phyloP scores from a whole-genome alignment of 1,140 invertebrate genomes.

The Maniola jurtina region DNA sequence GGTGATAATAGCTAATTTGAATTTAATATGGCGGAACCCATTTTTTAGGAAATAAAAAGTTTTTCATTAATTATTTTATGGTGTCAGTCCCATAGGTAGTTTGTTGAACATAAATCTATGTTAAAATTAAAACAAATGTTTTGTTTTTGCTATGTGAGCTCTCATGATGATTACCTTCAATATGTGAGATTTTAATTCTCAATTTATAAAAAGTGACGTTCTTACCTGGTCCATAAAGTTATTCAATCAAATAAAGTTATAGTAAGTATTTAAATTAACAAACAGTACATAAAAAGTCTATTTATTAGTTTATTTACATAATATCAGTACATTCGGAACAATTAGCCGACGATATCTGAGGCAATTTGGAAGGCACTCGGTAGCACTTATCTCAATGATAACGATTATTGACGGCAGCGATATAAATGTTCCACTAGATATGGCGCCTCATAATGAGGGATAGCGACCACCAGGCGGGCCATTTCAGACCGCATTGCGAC shows the following conservation, averaged over 20 bases:
- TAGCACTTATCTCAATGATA: constrained; percentile 60
- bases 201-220: too few relatives aligned
- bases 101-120: not conserved
- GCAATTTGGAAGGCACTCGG: constrained; percentile 56
- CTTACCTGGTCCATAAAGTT: too few relatives aligned
- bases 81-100: not conserved
- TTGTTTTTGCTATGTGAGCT: too few relatives aligned
- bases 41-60: constrained; percentile 36
- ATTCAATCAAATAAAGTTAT: too few relatives aligned
- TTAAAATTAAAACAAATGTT: not conserved
- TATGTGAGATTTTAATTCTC: too few relatives aligned
- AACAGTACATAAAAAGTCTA: not conserved
- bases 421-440: too few relatives aligned
- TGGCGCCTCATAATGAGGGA: too few relatives aligned
- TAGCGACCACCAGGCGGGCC: too few relatives aligned
- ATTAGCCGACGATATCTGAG: constrained; percentile 54
- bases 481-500: too few relatives aligned
- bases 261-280: too few relatives aligned
- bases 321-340: constrained; percentile 40
- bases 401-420: constrained; percentile 50
- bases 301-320: constrained; percentile 28
- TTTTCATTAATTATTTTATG: constrained; percentile 19
- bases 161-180: too few relatives aligned
- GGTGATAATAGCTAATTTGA: constrained; percentile 60
- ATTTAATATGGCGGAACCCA: constrained; percentile 58